Evolutionary conservation across 2,113 vertebrate species (phyloP).

Genomic region (Equus quagga): DNA sequence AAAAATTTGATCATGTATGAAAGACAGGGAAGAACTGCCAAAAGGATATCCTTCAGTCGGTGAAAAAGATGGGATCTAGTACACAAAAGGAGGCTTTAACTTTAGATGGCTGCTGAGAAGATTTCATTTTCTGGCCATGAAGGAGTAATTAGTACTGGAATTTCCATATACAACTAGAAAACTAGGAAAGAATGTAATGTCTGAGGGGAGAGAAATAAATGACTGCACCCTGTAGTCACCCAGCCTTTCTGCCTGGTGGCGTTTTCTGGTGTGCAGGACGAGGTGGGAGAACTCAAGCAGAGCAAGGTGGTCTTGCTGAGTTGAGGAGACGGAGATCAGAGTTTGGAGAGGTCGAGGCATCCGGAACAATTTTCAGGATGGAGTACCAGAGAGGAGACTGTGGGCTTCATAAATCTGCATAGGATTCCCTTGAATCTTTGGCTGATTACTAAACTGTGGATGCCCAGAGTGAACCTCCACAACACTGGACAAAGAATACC

Average conservation of each 20-base stretch:
- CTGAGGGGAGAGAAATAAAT: neutral
- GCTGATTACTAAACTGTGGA: neutral
- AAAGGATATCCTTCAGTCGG: neutral
- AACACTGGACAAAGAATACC: neutral
- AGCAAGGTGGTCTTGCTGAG: neutral
- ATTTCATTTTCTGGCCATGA: neutral
- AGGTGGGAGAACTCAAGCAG: neutral
- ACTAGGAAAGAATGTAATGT: neutral
- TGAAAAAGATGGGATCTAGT: neutral
- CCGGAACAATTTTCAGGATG: neutral
- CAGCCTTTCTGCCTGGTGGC: neutral
- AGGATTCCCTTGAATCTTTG: neutral
- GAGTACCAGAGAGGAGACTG: neutral
- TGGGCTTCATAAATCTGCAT: neutral
- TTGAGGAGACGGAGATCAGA: neutral
- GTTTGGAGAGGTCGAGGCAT: neutral
- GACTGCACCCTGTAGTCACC: neutral
- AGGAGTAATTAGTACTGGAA: neutral
- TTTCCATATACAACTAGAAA: neutral
- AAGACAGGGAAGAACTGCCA: neutral
- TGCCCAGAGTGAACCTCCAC: neutral
- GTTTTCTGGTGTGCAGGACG: neutral
- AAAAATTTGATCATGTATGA: neutral
- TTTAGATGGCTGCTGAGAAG: neutral
- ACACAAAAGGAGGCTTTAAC: neutral